Conservation (phyloP, 2,797 vertebrate genomes). For the Mormyrops boulengeri region DNA sequence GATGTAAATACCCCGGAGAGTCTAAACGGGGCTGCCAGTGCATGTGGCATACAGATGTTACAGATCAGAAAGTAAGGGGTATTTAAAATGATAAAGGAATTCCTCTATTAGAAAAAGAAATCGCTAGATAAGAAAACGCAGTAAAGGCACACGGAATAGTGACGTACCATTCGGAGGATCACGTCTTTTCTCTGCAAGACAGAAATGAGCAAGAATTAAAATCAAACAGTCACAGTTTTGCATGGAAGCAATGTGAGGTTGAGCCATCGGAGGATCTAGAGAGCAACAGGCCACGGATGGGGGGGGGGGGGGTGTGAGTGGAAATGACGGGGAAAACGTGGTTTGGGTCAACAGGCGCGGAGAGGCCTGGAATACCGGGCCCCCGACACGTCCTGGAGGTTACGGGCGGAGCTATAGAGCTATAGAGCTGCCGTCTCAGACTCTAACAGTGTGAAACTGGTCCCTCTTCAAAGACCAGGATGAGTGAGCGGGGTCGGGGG, state of each 20-base stretch:
- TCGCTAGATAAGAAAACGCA: not conserved
- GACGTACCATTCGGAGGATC: conserved; percentile 81
- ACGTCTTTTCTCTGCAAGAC: conserved; percentile 82
- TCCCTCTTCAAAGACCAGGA: not conserved
- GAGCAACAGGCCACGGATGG: not conserved
- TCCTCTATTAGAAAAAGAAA: not conserved
- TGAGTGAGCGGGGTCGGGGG: not conserved
- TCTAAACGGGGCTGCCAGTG: not conserved
- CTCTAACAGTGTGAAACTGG: not conserved
- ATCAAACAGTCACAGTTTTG: conserved; percentile 16
- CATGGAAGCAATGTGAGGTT: conserved; percentile 16
- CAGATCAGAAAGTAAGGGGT: not conserved
- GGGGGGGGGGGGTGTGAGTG: not conserved
- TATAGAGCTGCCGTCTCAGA: not conserved
- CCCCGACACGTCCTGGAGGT: not conserved
- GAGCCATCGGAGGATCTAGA: not conserved
- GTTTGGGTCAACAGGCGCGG: not conserved
- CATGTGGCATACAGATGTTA: not conserved
- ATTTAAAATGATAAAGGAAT: not conserved
- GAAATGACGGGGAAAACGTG: not conserved
- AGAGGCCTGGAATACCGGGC: not conserved
- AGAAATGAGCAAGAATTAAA: conserved; percentile 53
- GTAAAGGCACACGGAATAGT: not conserved
- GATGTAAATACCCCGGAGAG: not conserved
- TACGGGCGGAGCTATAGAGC: not conserved